Conservation (phyloP, 2,888 invertebrate genomes). For the Hedychridium roseum region DNA sequence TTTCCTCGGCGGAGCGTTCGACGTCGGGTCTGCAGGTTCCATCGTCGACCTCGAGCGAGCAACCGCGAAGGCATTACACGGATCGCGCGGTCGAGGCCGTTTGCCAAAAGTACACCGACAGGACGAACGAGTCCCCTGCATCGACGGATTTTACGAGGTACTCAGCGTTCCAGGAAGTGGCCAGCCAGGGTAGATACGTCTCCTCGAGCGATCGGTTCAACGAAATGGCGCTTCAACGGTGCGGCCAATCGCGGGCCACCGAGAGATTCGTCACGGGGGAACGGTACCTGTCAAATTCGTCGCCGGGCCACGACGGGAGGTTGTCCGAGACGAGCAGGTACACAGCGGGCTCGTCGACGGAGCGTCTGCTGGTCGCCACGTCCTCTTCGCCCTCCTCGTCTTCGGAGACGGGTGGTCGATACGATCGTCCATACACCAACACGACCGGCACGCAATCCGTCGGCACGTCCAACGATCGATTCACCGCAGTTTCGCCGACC, state of each 20-base stretch:
- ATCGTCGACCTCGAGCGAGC: constrained; percentile 7
- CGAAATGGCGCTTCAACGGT: constrained; percentile 52
- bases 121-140: constrained; percentile 50
- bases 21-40: constrained; percentile 28
- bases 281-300: constrained; percentile 46
- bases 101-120: constrained; percentile 52
- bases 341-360: constrained; percentile 49
- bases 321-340: constrained; percentile 30
- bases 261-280: constrained; percentile 49
- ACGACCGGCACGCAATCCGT: constrained; percentile 43
- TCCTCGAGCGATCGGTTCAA: constrained; percentile 49
- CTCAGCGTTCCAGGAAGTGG: constrained; percentile 46
- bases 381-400: constrained; percentile 52
- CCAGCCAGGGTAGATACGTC: constrained; percentile 44
- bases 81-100: constrained; percentile 47
- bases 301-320: constrained; percentile 44
- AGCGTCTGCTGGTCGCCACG: constrained; percentile 53
- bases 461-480: constrained; percentile 42
- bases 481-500: constrained; percentile 33
- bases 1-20: constrained; percentile 49
- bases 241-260: constrained; percentile 42
- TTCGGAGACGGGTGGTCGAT: constrained; percentile 47
- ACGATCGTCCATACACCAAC: constrained; percentile 31
- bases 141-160: constrained; percentile 45
- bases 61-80: constrained; percentile 31